Base-by-base conservation (phyloP, 2,797 vertebrate species). In the Mormyrops attenuatus region DNA sequence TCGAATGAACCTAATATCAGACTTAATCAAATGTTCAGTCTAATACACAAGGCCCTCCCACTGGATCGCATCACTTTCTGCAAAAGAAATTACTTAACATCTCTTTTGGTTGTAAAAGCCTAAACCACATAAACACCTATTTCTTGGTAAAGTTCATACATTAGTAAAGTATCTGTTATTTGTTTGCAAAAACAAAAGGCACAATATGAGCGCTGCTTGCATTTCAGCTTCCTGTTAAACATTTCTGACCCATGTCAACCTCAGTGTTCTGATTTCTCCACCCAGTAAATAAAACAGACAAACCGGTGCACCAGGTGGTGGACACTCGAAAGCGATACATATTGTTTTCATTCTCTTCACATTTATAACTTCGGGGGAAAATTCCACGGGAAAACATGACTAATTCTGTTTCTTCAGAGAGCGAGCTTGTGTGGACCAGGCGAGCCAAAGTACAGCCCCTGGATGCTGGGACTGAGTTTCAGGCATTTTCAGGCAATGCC, bases 301-400 rank as follows among this genome's bases (percentile, higher is more conserved):
- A 34, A 77, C 15, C 11, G 38, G 6, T 20, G 17, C 38, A 41
- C 15, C 30, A 44, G 38, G 73, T 41, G 73, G 73, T 77, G 5
- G 73, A 17, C 73, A 77, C 73, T 44, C 5, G 6, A 44, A 20
- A 80, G 73, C 17, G 6, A 80, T 20, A 44, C 73, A 85, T 22
- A 85, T 49, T 52, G 49, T 85, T 85, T 52, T 52, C 22, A 52
- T 85, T 85, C 47, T 30, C 82, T 30, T 15, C 49, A 30, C 44
- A 49, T 52, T 52, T 52, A 52, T 85, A 52, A 85, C 44, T 49
- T 85, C 13, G 20, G 82, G 20, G 82, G 82, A 85, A 84, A 44
- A 84, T 84, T 84, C 80, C 80, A 47, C 6, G 80, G 44, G 44
- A 84, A 80, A 44, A 80, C 44, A 85, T 85, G 82, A 85, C 82